Conservation (phyloP, 2,888 invertebrate genomes). For the Meandrusa payeni region DNA sequence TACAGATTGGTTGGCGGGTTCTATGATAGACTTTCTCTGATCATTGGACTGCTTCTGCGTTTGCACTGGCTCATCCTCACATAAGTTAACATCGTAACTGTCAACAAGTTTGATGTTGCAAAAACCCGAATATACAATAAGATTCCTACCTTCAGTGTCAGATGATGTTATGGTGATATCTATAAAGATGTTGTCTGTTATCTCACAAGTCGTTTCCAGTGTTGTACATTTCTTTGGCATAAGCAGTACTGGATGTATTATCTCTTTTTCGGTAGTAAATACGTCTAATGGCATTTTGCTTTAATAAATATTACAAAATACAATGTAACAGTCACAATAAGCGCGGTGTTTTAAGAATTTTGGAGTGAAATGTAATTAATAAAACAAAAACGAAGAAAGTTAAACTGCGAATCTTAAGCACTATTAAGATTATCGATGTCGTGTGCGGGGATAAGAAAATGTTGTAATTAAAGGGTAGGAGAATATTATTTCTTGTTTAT, state of each 20-base stretch:
- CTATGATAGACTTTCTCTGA: conserved; percentile 39
- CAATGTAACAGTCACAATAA: no score
- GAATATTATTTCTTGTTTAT: no score
- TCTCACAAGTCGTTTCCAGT: conserved; percentile 50
- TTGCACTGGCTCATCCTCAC: conserved; percentile 25
- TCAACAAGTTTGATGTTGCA: conserved; percentile 62
- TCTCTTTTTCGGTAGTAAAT: conserved; percentile 34
- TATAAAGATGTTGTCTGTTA: conserved; percentile 55
- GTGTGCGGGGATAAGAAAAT: no score
- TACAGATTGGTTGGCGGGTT: conserved; percentile 38
- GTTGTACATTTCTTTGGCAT: conserved; percentile 59
- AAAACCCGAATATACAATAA: conserved; percentile 54
- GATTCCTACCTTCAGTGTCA: conserved; percentile 55
- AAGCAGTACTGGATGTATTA: conserved; percentile 52
- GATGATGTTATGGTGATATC: conserved; percentile 53
- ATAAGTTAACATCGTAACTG: conserved; percentile 38
- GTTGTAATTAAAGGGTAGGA: no score
- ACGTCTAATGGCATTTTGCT: conserved; percentile 48
- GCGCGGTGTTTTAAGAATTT: no score
- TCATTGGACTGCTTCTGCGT: conserved; percentile 29
- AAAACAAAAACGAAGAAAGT: no score
- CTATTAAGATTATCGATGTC: no score
- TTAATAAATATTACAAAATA: no score
- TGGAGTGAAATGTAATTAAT: no score
- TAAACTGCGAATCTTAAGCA: no score